Evolutionary conservation across 2,888 invertebrate genomes (phyloP), one percentile per base, ranked within the genome.

Genomic region (Drosophila eohydei): DNA sequence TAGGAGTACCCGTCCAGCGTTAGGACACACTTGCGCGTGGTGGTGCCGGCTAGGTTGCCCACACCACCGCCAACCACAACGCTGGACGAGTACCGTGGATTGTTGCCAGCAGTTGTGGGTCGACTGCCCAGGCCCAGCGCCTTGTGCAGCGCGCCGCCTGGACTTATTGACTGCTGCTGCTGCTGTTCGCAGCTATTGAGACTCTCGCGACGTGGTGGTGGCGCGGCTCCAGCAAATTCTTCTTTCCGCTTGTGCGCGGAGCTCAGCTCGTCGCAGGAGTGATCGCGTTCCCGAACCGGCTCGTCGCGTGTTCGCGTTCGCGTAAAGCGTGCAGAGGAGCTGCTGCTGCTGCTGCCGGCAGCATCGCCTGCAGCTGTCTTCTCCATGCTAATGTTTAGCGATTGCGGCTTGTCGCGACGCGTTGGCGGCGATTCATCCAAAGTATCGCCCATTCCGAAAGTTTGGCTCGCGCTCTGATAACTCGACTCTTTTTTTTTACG

Each of bases 1-100:
- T 97, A 97, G 77, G 96, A 96, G 94, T 97, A 97, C 88, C 97
- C 97, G 92, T 97, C 97, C 81, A 97, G 94, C 52, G 96, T 96
- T 79, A 97, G 95, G 75, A 97, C 96, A 94, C 97, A 97, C 93
- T 96, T 96, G 91, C 96, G 94, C 30, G 96, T 94, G 71, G 95
- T 95, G 86, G 94, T 93, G 74, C 94, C 94, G 63, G 79, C 58
- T 36, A 83, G 70, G 30, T 69, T 71, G 71, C 66, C 67, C 26
- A 94, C 92, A 36, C 77, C 75, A 38, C 81, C 58, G 55, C 76
- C 68, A 16, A 73, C 75, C 58, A 72, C 80, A 55, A 77, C 79
- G 78, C 91, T 85, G 81, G 92, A 91, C 89, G 92, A 92, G 90
- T 91, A 91, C 88, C 91, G 34, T 5, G 67, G 43, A 28, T 8